Evolutionary conservation across 2,113 vertebrate genomes (phyloP), one percentile per base, ranked within the genome.

Genomic region (Cyanistes caeruleus): DNA sequence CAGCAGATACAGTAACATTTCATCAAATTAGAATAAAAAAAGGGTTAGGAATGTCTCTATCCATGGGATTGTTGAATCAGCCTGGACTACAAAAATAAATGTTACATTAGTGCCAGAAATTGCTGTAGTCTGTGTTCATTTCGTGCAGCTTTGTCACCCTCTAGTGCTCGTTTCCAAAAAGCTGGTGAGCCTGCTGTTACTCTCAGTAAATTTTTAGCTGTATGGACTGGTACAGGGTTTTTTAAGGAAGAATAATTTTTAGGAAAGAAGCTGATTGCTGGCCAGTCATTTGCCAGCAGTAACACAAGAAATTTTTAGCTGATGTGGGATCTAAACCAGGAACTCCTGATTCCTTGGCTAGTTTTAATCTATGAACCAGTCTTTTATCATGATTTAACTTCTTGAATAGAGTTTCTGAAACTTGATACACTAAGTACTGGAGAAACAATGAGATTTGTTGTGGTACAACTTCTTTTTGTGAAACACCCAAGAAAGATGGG

Each of bases 91-190:
- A 7, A 35, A 51, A 30, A 70, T 37, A 20, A 20, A 35, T 14
- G 24, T 43, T 76, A 18, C 2, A 4, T 51, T 51, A 31, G 44
- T 46, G 62, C 7, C 60, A 81, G 81, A 78, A 89, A 17, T 52
- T 53, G 35, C 51, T 72, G 60, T 44, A 37, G 30, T 15, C 7
- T 80, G 31, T 60, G 52, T 49, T 94, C 1, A 0, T 63, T 79
- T 68, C 14, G 21, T 89, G 53, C 51, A 35, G 74, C 46, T 89
- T 49, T 96, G 84, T 89, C 87, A 94, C 87, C 85, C 86, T 93
- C 85, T 88, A 87, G 94, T 80, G 94, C 43, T 79, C 10, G 0
- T 28, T 16, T 37, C 25, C 25, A 22, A 24, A 44, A 49, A 15
- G 14, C 0, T 65, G n/a, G 13, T 43, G 49, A 83, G 33, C 30